Evolutionary conservation across 2,797 vertebrate species (phyloP).

Genomic region (Euphonia xanthogaster): DNA sequence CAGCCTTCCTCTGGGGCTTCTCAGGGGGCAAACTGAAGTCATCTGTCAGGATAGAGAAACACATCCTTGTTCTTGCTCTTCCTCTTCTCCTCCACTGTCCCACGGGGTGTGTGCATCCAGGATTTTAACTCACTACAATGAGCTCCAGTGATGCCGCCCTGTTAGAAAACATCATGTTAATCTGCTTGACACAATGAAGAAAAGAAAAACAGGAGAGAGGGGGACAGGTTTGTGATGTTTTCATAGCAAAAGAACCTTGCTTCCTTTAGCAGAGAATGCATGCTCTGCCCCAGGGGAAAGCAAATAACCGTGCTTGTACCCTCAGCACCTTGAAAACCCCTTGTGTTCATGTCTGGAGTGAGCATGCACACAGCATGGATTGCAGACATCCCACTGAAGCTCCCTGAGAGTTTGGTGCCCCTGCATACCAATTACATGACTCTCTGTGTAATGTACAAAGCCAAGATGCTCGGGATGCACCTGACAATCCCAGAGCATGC

Average conservation of each 20-base stretch:
- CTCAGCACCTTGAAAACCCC: background rate
- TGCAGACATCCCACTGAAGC: background rate
- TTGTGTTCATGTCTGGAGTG: background rate
- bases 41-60: background rate
- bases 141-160: constrained; percentile 80
- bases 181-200: background rate
- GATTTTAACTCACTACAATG: constrained; percentile 71
- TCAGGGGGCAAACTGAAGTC: background rate
- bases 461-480: background rate
- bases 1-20: background rate
- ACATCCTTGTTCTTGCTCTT: background rate
- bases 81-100: constrained; percentile 27
- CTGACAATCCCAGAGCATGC: background rate
- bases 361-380: background rate
- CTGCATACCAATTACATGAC: background rate
- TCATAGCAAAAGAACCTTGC: background rate
- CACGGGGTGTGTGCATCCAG: constrained; percentile 55
- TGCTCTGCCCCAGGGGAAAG: background rate
- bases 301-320: background rate
- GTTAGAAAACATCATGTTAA: constrained; percentile 20
- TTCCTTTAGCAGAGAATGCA: background rate
- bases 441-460: background rate
- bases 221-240: background rate
- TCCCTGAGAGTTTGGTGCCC: background rate
- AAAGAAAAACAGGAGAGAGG: background rate